Percentiles rank a stretch among this genome's conserved stretches.
Evolutionary conservation across 2,888 invertebrate species (phyloP).

Genomic region (Sepiola atlantica): DNA sequence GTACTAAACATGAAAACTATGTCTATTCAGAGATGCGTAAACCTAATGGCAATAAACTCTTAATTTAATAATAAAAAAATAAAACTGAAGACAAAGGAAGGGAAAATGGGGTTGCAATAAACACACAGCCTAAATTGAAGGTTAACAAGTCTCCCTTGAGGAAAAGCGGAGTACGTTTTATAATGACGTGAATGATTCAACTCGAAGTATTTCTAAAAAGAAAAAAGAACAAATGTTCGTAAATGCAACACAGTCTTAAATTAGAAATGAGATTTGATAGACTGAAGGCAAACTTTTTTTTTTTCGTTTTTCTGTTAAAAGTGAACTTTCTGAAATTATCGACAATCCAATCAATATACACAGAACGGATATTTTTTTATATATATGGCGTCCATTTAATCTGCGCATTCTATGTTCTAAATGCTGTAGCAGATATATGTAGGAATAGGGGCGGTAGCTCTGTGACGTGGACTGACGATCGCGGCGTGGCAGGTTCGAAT

Average conservation of each 20-base stretch:
- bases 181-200: not conserved
- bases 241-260: not conserved
- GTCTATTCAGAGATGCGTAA: not conserved
- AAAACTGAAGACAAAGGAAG: not conserved
- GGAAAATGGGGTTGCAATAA: not conserved
- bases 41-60: not conserved
- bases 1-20: not conserved
- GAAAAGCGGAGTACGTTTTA: not conserved
- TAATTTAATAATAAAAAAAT: not conserved
- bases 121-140: not conserved
- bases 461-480: too few relatives aligned
- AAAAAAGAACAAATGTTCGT: too few relatives aligned
- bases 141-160: not conserved
- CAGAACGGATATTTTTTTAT: too few relatives aligned
- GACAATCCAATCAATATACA: not conserved
- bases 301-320: not conserved
- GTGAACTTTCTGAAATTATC: not conserved
- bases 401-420: too few relatives aligned
- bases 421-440: too few relatives aligned
- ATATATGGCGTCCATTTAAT: too few relatives aligned
- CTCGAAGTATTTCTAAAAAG: not conserved
- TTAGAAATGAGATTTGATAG: not conserved
- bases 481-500: too few relatives aligned
- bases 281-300: not conserved
- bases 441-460: too few relatives aligned